These are phyloP conservation scores for Volucella bombylans DNA, from an alignment of 2,888 invertebrate species.

Conservation along the genomic window DNA sequence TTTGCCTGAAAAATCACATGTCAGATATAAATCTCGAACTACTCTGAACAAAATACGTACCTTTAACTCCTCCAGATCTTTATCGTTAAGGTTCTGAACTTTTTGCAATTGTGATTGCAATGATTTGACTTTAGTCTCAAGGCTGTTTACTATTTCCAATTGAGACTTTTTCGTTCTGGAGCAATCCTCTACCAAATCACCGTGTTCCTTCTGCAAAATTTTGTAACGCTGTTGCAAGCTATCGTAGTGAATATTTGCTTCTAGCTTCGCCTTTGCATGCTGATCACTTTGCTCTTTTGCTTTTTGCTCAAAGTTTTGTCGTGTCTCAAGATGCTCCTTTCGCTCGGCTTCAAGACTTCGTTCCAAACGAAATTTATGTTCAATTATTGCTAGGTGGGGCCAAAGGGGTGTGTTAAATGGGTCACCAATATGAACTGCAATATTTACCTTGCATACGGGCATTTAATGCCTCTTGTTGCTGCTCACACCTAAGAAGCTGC, in stretches of 20 bases:
- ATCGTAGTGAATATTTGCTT: constrained; percentile 84
- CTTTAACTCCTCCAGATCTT: constrained; percentile 82
- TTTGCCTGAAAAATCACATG: constrained; percentile 77
- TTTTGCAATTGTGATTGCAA: constrained; percentile 83
- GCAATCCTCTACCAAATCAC: constrained; percentile 83
- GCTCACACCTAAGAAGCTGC: constrained; percentile 84
- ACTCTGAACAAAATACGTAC: constrained; percentile 76
- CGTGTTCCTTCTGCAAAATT: constrained; percentile 83
- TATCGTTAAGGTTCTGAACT: constrained; percentile 79
- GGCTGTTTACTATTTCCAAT: constrained; percentile 82
- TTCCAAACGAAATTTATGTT: constrained; percentile 85
- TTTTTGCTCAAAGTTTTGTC: constrained; percentile 83
- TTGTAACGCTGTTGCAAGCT: constrained; percentile 84
- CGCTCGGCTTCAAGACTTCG: constrained; percentile 85
- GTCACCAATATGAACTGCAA: constrained; percentile 15
- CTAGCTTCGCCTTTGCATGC: constrained; percentile 83
- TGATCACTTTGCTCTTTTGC: constrained; percentile 83
- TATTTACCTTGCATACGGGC: constrained; percentile 85
- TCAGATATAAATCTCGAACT: neutral
- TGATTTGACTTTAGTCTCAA: constrained; percentile 83
- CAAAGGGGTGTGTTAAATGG: constrained; percentile 53
- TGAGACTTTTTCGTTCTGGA: constrained; percentile 83
- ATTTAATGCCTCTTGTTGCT: constrained; percentile 85
- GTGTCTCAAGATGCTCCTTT: constrained; percentile 83
- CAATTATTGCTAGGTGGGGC: constrained; percentile 83